Base-by-base conservation (phyloP, 2,113 vertebrate genomes). In the Vulpes ferrilata region DNA sequence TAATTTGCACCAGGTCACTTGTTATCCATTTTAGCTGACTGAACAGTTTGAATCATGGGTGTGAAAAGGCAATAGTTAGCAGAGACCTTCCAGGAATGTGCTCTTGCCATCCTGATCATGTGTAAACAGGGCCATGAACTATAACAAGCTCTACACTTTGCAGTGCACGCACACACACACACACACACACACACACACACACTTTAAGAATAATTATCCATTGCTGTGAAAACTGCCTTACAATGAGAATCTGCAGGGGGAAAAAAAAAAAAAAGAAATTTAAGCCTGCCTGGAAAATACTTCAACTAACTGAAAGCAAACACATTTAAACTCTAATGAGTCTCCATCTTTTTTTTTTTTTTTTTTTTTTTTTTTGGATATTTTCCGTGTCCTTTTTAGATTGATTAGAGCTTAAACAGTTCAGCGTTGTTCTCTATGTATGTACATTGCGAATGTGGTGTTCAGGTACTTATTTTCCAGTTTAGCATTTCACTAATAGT, bases 11-110 rank as follows among this genome's bases (percentile, higher is more conserved):
- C 96, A 92, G 74, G 97, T 97, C 95, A 97, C 90, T 96, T 96
- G 95, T 96, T 97, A 96, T 96, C 92, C 98, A 59, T 98, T 98
- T 98, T 95, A 97, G 92, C 95, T 98, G 96, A 85, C 89, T 96
- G 96, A 69, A 97, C 82, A 88, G 74, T 97, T 93, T 92, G 93
- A 86, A 86, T 95, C 79, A 59, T 0, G 25, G 64, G 91, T 97
- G 93, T 93, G 87, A 97, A 93, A 97, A 95, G 96, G 82, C 83
- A 97, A 74, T 53, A 95, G 78, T 95, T 98, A 89, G 88, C 69
- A 94, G 53, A 96, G 97, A 96, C 60, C 69, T 92, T 97, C 89
- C 80, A 97, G 90, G 91, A 96, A 97, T 71, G 30, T 2, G n/a
- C 57, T 92, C 2, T 74, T 96, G 97, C 90, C 93, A 1, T 69